Evolutionary conservation across 2,113 vertebrate species (phyloP).

Genomic region (Pristiophorus japonicus): DNA sequence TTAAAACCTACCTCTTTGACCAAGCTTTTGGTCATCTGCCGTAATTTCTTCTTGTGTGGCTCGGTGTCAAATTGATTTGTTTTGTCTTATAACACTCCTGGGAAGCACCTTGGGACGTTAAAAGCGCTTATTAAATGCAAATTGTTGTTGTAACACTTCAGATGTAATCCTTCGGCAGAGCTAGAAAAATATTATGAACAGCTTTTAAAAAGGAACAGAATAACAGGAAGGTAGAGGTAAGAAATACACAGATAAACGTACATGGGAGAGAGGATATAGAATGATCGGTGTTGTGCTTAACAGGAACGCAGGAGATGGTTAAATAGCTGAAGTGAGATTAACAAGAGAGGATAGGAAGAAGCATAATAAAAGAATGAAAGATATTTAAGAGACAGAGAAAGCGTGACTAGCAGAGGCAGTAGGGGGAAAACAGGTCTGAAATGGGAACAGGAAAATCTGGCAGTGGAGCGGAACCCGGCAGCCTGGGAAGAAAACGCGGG

Average conservation of each 20-base stretch:
- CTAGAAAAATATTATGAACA: not conserved
- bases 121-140: no score
- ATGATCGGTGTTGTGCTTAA: not conserved
- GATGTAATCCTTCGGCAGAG: not conserved
- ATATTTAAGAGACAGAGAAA: not conserved
- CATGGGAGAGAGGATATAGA: not conserved
- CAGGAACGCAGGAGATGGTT: not conserved
- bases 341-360: not conserved
- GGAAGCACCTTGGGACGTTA: no score
- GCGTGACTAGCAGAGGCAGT: not conserved
- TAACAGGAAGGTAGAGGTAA: not conserved
- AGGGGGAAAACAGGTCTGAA: not conserved
- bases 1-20: no score
- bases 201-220: not conserved
- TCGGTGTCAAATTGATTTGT: no score
- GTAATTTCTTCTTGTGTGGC: no score
- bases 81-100: no score
- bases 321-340: not conserved
- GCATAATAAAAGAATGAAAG: constrained; percentile 4
- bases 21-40: no score
- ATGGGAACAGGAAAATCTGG: not conserved
- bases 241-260: not conserved
- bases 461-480: not conserved
- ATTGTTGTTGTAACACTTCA: no score
- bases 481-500: not conserved